Base-by-base conservation (phyloP, 1,140 invertebrate species). In the Mesaphorura yosii region DNA sequence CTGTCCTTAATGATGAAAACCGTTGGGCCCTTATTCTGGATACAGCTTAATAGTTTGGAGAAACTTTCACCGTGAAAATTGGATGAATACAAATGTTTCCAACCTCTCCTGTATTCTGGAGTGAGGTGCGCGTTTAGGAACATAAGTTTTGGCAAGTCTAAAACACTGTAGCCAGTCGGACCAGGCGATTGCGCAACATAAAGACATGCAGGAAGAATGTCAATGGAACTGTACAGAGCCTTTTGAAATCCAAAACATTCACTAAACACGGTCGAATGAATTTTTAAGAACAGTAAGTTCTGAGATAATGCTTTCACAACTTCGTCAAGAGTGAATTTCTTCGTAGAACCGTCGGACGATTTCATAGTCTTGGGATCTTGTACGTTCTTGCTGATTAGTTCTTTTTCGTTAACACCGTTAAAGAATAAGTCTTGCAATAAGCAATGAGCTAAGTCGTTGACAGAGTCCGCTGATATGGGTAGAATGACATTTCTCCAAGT, bases 61-160 rank as follows among this genome's bases (percentile, higher is more conserved):
- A 88, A 89, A 15, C 82, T 85, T 68, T 88, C 84, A 0, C 86
- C 86, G 55, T 88, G 83, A 45, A 84, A 78, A 64, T 81, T 78
- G 42, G 83, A 85, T 17, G 84, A 87, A 70, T 86, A 88, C 1
- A 88, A 70, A 62, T 87, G 86, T 60, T 84, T 70, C 85, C 85
- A 89, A 65, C 84, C 81, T 50, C 78, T 72, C 57, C 81, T 76
- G 41, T 81, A 73, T 51, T 84, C 79, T 41, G 75, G 73, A 0
- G 85, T 84, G 41, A 88, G 66, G 64, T 83, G 77, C 2, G 78
- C 74, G 69, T 86, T 86, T 10, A 88, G 69, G 70, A 84, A 87
- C 20, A 86, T 71, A 42, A 88, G 77, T 66, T 84, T 81, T 1
- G 81, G 78, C 48, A 85, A 69, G 63, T 85, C 83, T 6, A 84